A percentile compares a stretch with the other conserved stretches of the same genome.
Evolutionary conservation across 2,113 vertebrate species (phyloP).

Genomic region (Poicephalus meyeri): DNA sequence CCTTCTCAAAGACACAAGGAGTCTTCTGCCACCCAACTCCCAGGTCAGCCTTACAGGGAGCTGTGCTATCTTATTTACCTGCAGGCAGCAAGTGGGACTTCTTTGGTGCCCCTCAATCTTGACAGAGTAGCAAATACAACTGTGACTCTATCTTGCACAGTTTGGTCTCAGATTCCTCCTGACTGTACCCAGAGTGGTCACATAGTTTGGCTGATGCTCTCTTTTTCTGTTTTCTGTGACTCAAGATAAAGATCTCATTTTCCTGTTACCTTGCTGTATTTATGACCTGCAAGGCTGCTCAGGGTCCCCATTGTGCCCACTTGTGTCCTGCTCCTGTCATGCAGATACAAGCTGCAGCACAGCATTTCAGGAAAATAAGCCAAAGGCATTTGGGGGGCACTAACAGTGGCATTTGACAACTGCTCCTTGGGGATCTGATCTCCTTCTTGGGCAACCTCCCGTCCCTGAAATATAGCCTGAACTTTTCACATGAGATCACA

Average conservation of each 20-base stretch:
- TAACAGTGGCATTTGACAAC: neutral
- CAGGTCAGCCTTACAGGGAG: neutral
- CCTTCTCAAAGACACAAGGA: neutral
- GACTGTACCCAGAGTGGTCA: neutral
- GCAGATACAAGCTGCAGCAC: neutral
- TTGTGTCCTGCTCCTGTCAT: neutral
- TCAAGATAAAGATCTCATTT: neutral
- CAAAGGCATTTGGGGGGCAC: neutral
- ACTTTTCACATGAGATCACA: neutral
- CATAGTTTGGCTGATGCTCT: neutral
- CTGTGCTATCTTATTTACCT: neutral
- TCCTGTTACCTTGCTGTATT: neutral
- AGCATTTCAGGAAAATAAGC: neutral
- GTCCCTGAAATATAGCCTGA: conserved; percentile 10
- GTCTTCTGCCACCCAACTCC: neutral
- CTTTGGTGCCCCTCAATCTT: neutral
- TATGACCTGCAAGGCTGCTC: neutral
- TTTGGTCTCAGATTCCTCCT: neutral
- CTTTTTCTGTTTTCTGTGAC: neutral
- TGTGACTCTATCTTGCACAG: neutral
- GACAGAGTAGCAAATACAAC: neutral
- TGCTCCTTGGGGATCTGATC: neutral
- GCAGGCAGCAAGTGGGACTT: neutral
- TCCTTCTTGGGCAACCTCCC: neutral
- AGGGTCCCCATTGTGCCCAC: neutral